Evolutionary conservation across 2,888 invertebrate species (phyloP).

Genomic region (Acleris literana): DNA sequence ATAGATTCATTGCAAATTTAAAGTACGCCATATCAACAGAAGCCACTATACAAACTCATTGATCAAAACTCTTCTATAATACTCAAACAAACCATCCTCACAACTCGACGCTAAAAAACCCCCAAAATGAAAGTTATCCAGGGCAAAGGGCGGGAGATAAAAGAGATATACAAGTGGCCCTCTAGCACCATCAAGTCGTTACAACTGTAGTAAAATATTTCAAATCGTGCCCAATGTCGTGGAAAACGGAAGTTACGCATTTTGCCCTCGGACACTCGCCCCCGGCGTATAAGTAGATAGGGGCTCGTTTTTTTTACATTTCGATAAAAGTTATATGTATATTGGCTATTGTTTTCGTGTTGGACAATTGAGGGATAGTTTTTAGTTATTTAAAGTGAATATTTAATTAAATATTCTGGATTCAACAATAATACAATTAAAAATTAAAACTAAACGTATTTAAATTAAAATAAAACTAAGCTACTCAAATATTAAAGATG

Average conservation of each 20-base stretch:
- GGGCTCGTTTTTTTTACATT: conserved; percentile 36
- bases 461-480: too few species aligned
- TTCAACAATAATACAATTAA: too few species aligned
- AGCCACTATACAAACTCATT: too few species aligned
- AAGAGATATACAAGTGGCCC: conserved; percentile 83
- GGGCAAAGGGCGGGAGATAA: conserved; percentile 76
- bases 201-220: conserved; percentile 83
- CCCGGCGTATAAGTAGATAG: conserved; percentile 34
- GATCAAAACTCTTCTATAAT: too few species aligned
- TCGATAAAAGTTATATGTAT: conserved; percentile 27
- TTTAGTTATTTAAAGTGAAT: too few species aligned
- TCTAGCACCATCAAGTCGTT: conserved; percentile 83
- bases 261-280: conserved; percentile 48
- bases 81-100: conserved; percentile 23
- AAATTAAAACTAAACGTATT: too few species aligned
- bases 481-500: too few species aligned
- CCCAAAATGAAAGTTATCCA: conserved; percentile 60
- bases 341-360: conserved; percentile 5
- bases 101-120: conserved; percentile 63
- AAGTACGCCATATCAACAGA: too few species aligned
- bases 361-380: not conserved
- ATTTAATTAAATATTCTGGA: too few species aligned
- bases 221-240: conserved; percentile 83
- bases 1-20: too few species aligned
- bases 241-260: conserved; percentile 82